Evolutionary conservation across 2,113 vertebrate genomes (phyloP).

Genomic region (Heloderma charlesbogerti): DNA sequence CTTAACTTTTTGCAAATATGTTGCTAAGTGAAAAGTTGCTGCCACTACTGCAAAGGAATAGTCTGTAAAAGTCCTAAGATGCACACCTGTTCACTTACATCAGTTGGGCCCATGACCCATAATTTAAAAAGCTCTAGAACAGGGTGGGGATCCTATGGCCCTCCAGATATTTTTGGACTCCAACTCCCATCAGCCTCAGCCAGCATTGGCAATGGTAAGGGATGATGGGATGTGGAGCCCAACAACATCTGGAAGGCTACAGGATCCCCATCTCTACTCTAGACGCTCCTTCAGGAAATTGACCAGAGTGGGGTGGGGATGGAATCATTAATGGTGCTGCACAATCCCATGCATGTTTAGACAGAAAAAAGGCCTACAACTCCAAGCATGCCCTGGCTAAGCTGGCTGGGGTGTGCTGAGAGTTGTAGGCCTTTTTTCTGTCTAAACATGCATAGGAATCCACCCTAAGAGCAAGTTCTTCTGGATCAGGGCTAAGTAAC

Average conservation of each 20-base stretch:
- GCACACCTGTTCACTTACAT: not conserved
- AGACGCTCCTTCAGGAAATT: not conserved
- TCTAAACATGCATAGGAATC: no score
- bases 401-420: no score
- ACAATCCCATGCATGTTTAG: no score
- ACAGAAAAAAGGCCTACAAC: no score
- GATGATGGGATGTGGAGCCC: not conserved
- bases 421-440: no score
- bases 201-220: not conserved
- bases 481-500: not conserved
- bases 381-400: no score
- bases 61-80: not conserved
- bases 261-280: no score
- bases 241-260: not conserved
- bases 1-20: not conserved
- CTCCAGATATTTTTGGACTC: not conserved
- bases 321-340: no score
- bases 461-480: constrained; percentile 25
- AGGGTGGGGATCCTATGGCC: not conserved
- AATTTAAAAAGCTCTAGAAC: not conserved
- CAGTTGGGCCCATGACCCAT: not conserved
- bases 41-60: not conserved
- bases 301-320: not conserved
- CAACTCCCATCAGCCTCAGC: not conserved
- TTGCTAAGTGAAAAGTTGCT: not conserved